Evolutionary conservation across 2,888 invertebrate genomes (phyloP).

Genomic region (Mythimna impura): DNA sequence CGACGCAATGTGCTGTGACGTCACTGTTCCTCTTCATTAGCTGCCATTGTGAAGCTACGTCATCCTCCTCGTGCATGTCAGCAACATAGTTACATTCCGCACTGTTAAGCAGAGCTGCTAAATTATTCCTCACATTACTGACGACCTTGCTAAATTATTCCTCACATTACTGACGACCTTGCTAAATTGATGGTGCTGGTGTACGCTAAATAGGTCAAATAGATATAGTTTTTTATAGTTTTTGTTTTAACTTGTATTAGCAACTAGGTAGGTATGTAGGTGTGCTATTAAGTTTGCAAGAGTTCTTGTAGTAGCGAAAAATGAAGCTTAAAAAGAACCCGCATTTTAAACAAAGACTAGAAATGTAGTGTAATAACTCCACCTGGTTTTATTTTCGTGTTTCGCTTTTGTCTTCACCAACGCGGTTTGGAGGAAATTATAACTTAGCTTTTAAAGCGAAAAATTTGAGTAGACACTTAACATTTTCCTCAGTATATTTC

Average conservation of each 20-base stretch:
- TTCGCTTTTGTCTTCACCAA: constrained; percentile 18
- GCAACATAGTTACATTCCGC: constrained; percentile 29
- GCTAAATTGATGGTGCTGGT: constrained; percentile 25
- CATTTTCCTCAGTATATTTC: constrained; percentile 21
- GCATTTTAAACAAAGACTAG: constrained; percentile 10
- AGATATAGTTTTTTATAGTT: constrained; percentile 4
- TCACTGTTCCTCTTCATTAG: constrained; percentile 49
- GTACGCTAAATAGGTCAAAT: constrained; percentile 38
- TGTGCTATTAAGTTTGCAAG: not conserved
- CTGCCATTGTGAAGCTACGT: constrained; percentile 35
- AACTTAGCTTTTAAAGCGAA: constrained; percentile 17
- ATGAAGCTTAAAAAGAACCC: not conserved
- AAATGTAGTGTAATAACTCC: constrained; percentile 8
- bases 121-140: constrained; percentile 51
- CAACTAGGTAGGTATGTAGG: constrained; percentile 9
- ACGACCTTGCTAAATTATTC: constrained; percentile 32
- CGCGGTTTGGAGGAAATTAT: not conserved
- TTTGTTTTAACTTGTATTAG: not conserved
- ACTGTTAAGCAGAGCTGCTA: constrained; percentile 28
- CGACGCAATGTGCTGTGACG: constrained; percentile 28
- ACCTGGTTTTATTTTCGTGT: constrained; percentile 23
- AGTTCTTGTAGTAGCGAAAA: constrained; percentile 2
- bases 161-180: constrained; percentile 27
- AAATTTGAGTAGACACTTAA: constrained; percentile 5
- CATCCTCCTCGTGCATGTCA: constrained; percentile 31